Evolutionary conservation across 2,888 invertebrate genomes (phyloP), one percentile per base, ranked within the genome.

Genomic region (Pseudoips prasinana): DNA sequence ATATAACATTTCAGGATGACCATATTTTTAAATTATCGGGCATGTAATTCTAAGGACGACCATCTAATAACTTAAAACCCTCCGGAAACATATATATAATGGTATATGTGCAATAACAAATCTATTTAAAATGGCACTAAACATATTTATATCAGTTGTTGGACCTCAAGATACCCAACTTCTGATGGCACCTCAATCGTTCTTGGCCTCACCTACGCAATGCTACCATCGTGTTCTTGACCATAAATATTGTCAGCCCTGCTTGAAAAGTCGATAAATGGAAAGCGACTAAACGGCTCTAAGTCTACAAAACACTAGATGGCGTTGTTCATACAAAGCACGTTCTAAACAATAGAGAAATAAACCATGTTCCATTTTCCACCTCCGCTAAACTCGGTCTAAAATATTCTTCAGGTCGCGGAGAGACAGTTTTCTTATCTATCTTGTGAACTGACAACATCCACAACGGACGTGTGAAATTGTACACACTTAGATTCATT

Each of bases 321-420:
- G 47, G 50, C 50, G 56, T 56, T 49, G 39, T 54, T 58, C 56
- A 62, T 65, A 73, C 71, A 70, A 74, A 74, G 58, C 73, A 66
- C 62, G 58, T 64, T 66, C 57, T 42, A 63, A 72, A 85, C 84
- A 85, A 83, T 83, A 77, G 80, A 68, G 67, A 75, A 73, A 83
- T 84, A 84, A 83, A 85, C 69, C 55, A 74, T 65, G 67, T 73
- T 66, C 64, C 41, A 68, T 71, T 73, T 74, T 58, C 65, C 72
- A 74, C 74, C 69, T 74, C 65, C 63, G 71, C 71, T 57, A 42
- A 63, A 68, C 50, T 55, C 46, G 43, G 60, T 51, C 47, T 57
- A 45, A 61, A 72, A 64, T 65, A 66, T 68, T 62, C 49, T 52
- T 60, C 49, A 52, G 38, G 46, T 46, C 39, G 33, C 42, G 46